A percentile compares a stretch with the other conserved stretches of the same genome.
Conservation (phyloP, 2,113 vertebrate species). For the Callipepla squamata region DNA sequence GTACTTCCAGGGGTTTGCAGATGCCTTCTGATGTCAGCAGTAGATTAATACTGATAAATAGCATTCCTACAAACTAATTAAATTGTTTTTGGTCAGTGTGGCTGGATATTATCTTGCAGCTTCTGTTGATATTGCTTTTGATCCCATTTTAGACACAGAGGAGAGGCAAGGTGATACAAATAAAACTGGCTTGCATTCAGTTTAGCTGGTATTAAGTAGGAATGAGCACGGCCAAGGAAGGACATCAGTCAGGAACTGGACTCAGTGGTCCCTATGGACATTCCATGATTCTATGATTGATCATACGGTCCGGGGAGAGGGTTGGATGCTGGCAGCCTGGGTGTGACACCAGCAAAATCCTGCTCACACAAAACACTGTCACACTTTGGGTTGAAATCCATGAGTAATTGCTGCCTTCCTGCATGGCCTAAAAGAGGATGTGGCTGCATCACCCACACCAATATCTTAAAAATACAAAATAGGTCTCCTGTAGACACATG, state of each 20-base stretch:
- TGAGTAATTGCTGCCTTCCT: background rate
- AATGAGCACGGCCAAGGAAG: background rate
- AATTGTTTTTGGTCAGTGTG: background rate
- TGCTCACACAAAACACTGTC: background rate
- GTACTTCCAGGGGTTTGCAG: background rate
- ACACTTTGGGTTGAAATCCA: background rate
- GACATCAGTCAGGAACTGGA: background rate
- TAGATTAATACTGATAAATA: background rate
- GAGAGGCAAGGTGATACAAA: background rate
- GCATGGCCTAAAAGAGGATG: constrained; percentile 1
- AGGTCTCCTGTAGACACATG: background rate
- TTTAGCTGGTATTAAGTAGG: background rate
- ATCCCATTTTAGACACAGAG: background rate
- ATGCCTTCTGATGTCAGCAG: background rate
- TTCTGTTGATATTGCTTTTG: background rate
- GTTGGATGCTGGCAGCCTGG: background rate
- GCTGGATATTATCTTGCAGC: background rate
- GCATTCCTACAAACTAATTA: background rate
- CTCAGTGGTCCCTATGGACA: too few relatives aligned
- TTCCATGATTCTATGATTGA: too few relatives aligned
- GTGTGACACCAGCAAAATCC: background rate
- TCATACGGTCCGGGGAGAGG: background rate
- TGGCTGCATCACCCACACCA: background rate
- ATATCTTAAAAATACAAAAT: background rate
- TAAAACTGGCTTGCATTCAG: background rate